phyloP scores from a whole-genome alignment of 2,113 vertebrate genomes.

The Maccullochella peelii region DNA sequence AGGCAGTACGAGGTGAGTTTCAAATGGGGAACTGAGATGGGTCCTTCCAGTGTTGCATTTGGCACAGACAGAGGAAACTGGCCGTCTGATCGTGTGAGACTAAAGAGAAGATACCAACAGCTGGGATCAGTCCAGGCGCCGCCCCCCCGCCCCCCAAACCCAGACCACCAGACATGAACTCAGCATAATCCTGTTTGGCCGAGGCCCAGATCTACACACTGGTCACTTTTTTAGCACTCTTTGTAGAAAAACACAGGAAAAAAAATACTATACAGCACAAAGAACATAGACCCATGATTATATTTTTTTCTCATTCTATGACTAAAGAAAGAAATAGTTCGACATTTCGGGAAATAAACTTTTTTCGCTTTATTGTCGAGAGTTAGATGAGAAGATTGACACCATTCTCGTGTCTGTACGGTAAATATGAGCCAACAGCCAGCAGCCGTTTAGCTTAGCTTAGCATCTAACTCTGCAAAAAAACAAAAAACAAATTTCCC shows the following conservation, averaged over 20 bases:
- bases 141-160: conserved; percentile 14
- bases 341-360: too few relatives aligned
- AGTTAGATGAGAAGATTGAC: too few relatives aligned
- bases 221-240: conserved; percentile 24
- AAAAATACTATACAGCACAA: not conserved
- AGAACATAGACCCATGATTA: not conserved
- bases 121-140: conserved; percentile 54
- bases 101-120: conserved; percentile 54
- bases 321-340: not conserved
- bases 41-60: conserved; percentile 63
- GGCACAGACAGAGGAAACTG: conserved; percentile 63
- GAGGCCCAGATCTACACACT: conserved; percentile 24
- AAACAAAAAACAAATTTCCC: not conserved
- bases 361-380: too few relatives aligned
- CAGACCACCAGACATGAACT: conserved; percentile 72
- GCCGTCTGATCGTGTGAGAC: conserved; percentile 41
- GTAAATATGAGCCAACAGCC: too few relatives aligned
- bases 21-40: conserved; percentile 30
- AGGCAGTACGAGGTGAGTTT: conserved; percentile 16
- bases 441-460: too few relatives aligned
- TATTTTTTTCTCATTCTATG: not conserved
- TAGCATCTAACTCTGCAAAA: not conserved
- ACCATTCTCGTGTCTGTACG: too few relatives aligned
- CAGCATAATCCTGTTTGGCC: conserved; percentile 65
- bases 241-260: not conserved